Base-by-base conservation (phyloP, 2,113 vertebrate genomes). In the Chloroceryle aenea region DNA sequence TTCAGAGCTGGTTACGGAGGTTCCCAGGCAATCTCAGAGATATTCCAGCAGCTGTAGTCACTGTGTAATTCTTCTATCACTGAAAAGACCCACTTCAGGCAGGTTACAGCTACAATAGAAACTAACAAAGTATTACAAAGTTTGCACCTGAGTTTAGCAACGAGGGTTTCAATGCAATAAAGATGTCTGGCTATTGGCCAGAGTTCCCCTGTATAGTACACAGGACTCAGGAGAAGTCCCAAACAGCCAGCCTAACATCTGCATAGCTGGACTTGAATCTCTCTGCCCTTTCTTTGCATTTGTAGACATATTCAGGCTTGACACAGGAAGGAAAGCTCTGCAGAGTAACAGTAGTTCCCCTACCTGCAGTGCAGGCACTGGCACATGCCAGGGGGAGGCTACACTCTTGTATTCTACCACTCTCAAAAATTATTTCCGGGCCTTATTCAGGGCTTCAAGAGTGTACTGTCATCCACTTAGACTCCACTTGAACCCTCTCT, bases 401-500 rank as follows among this genome's bases (percentile, higher is more conserved):
- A 22, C 53, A 30, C 43, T 4, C 19, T 62, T 34, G 29, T 4
- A 34, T 43, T 12, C 74, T 47, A 68, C 15, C 38, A 21, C 77
- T 15, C 45, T 50, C 75, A 76, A 9, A 86, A 72, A 79, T 62
- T 1, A 76, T 69, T 69, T 83, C 58, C 78, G 90, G 85, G 48
- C 63, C 75, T 79, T 68, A 10, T 36, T 66, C 62, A 76, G 58
- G 78, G 40, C 71, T 83, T 64, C 58, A 42, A 73, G 78, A 64
- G 67, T 15, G 4, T 10, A 29, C 80, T 89, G 82, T 26, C 90
- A 87, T 29, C 87, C 90, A 50, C 82, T 77, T 45, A 68, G 78
- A 26, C 75, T 90, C 53, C 82, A 90, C 85, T 85, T 80, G 85
- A 95, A 80, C 90, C 75, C 48, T 3, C 64, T 93, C 90, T 92